Evolutionary conservation across 2,113 vertebrate species (phyloP).

Genomic region (Bufo bufo): DNA sequence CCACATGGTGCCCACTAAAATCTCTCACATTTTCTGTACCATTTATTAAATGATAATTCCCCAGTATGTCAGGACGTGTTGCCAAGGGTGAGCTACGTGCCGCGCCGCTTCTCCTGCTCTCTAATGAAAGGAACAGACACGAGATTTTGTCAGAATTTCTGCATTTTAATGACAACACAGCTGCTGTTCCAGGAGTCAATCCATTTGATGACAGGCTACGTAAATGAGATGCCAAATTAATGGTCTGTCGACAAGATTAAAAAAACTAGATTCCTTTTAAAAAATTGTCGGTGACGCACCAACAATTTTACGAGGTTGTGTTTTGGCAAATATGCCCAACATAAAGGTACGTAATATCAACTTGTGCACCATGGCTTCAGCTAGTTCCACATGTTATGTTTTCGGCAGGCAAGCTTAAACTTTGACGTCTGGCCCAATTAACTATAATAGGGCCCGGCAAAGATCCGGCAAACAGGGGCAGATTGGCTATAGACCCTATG

Average conservation of each 20-base stretch:
- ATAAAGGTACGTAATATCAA: not conserved
- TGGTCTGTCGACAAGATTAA: constrained; percentile 19
- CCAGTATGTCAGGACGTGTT: not conserved
- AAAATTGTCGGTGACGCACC: constrained; percentile 35
- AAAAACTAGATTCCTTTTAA: constrained; percentile 12
- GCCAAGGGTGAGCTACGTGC: not conserved
- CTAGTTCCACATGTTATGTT: no score
- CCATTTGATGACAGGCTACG: constrained; percentile 27
- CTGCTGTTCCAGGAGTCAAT: constrained; percentile 33
- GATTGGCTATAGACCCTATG: no score
- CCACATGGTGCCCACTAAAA: not conserved
- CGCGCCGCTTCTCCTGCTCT: not conserved
- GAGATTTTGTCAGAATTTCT: constrained; percentile 39
- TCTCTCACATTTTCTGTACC: not conserved
- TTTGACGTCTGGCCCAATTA: no score
- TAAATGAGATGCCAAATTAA: constrained; percentile 35
- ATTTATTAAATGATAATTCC: constrained; percentile 26
- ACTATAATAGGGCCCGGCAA: no score
- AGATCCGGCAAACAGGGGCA: no score
- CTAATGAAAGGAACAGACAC: constrained; percentile 35
- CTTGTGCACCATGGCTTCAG: not conserved
- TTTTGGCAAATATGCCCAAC: constrained; percentile 4
- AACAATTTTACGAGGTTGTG: not conserved
- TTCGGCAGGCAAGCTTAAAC: no score
- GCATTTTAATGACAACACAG: constrained; percentile 48